Evolutionary conservation across 2,888 invertebrate genomes (phyloP).

Genomic region (Conomelus anceps): DNA sequence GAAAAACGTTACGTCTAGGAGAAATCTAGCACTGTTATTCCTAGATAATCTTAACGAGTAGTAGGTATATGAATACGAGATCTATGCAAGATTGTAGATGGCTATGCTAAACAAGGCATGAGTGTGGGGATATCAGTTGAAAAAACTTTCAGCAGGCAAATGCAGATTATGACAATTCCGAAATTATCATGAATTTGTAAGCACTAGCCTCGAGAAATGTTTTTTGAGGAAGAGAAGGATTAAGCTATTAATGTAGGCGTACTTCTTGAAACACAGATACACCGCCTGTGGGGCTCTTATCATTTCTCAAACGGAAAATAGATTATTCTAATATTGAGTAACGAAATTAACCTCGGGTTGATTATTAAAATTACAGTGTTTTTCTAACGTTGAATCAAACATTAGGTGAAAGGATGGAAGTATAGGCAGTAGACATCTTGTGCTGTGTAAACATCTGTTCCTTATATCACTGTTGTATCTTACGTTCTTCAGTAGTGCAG

Average conservation of each 20-base stretch:
- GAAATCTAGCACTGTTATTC: background rate
- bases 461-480: background rate
- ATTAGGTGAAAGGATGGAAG: background rate
- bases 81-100: background rate
- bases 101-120: background rate
- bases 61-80: background rate
- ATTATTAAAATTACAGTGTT: background rate
- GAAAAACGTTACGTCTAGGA: background rate
- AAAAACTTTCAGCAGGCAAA: background rate
- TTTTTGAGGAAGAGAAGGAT: background rate
- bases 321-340: background rate
- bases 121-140: background rate
- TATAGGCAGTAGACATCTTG: background rate
- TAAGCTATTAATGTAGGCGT: background rate
- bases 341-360: background rate
- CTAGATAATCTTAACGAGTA: background rate
- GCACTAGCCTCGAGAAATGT: background rate
- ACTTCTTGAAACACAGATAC: background rate
- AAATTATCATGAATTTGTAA: background rate
- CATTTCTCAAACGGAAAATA: background rate
- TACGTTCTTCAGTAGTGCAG: background rate
- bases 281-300: background rate
- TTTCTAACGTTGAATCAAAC: background rate
- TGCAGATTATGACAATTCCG: background rate
- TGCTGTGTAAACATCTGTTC: background rate